phyloP scores from a whole-genome alignment of 2,797 vertebrate species.

The Diplodus sargus region DNA sequence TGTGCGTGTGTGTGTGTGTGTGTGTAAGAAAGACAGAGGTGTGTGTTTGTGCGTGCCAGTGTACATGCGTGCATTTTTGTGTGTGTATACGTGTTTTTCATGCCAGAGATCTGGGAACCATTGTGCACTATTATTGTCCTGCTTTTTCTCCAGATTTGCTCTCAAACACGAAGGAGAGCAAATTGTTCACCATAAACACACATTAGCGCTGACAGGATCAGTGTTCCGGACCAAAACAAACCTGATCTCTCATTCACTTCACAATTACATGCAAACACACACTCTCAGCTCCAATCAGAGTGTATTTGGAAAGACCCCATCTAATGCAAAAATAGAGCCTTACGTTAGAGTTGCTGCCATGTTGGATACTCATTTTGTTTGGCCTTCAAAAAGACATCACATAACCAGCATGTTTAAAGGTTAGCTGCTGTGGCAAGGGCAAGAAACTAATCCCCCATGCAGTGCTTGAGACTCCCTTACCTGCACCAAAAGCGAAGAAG shows the following conservation, averaged over 20 bases:
- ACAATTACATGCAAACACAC: constrained; percentile 59
- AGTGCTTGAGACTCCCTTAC: constrained; percentile 72
- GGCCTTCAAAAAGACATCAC: constrained; percentile 4
- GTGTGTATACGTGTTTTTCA: constrained; percentile 19
- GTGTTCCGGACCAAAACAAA: constrained; percentile 55
- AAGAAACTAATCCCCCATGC: neutral
- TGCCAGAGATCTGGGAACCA: constrained; percentile 77
- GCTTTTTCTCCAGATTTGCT: constrained; percentile 68
- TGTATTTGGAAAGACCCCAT: constrained; percentile 38
- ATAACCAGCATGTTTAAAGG: constrained; percentile 26
- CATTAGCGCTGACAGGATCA: constrained; percentile 64
- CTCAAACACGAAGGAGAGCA: constrained; percentile 64
- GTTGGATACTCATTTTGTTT: constrained; percentile 21
- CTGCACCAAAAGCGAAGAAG: constrained; percentile 99
- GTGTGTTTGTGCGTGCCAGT: constrained; percentile 42
- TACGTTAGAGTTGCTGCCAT: constrained; percentile 5
- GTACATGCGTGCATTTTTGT: constrained; percentile 4
- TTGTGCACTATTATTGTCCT: constrained; percentile 70
- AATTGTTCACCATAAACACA: constrained; percentile 67
- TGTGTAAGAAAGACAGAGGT: constrained; percentile 14
- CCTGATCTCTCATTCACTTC: constrained; percentile 45
- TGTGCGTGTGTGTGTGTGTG: constrained; percentile 49
- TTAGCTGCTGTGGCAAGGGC: neutral
- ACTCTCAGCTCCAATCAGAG: constrained; percentile 36
- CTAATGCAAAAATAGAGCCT: constrained; percentile 34